These are phyloP conservation scores for Pyrocephalus nanus DNA, from an alignment of 2,797 vertebrate species.

Conservation along the genomic window DNA sequence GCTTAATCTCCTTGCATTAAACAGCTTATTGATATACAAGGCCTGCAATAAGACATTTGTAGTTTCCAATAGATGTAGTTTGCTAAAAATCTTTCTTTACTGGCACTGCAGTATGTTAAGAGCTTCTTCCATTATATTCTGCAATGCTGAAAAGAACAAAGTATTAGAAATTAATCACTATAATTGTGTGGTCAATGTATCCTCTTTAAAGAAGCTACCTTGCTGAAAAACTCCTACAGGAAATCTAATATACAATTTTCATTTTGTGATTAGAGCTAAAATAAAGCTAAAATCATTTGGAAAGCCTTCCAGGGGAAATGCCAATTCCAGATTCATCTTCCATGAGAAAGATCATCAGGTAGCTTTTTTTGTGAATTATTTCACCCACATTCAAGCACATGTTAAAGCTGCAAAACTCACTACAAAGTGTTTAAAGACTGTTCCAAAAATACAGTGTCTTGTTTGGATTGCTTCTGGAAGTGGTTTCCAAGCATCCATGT, in stretches of 20 bases:
- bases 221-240: not conserved
- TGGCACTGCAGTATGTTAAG: not conserved
- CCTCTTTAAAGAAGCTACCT: conserved; percentile 2
- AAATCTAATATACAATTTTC: not conserved
- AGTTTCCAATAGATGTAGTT: not conserved
- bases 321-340: not conserved
- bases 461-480: not conserved
- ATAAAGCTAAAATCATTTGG: not conserved
- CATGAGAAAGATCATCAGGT: not conserved
- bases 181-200: not conserved
- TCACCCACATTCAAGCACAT: not conserved
- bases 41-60: not conserved
- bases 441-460: not conserved
- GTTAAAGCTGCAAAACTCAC: not conserved
- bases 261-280: not conserved
- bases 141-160: not conserved
- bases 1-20: not conserved
- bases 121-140: not conserved
- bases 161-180: not conserved
- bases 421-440: not conserved
- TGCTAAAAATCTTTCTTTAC: not conserved
- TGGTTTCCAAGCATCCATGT: not conserved
- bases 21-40: not conserved
- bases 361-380: not conserved
- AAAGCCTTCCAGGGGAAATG: not conserved